These are phyloP conservation scores for Carollia perspicillata DNA, from an alignment of 2,113 vertebrate species.

Conservation along the genomic window DNA sequence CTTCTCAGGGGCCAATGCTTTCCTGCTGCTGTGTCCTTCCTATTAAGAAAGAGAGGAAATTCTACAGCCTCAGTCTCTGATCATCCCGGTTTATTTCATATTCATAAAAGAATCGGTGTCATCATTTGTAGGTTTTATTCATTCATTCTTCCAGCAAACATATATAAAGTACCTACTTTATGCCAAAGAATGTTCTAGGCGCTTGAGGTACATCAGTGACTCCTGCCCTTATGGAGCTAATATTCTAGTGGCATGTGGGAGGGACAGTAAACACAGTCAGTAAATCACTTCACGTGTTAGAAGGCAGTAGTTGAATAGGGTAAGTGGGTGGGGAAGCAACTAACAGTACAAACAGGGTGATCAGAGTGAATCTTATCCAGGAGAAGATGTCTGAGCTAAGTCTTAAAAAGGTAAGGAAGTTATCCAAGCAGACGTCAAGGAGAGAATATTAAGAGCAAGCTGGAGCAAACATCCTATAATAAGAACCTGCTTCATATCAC, in stretches of 20 bases:
- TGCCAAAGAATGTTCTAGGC: neutral
- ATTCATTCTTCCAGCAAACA: neutral
- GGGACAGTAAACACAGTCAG: neutral
- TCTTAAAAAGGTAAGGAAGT: neutral
- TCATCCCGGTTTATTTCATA: neutral
- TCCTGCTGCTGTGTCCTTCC: neutral
- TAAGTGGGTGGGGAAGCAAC: neutral
- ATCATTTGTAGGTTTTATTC: neutral
- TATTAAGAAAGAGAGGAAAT: neutral
- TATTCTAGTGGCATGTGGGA: neutral
- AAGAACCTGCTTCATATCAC: neutral
- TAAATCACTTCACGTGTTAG: neutral
- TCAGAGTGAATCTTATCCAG: neutral
- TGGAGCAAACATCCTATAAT: neutral
- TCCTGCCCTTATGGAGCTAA: neutral
- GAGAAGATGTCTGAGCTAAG: neutral
- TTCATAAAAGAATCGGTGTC: neutral
- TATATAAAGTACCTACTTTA: neutral
- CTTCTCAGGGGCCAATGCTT: neutral
- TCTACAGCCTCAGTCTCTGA: neutral
- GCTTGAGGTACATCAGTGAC: neutral
- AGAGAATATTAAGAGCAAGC: neutral
- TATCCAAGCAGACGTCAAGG: neutral
- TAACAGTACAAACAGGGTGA: no score
- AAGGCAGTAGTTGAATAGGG: neutral